These are phyloP conservation scores for Leptinotarsa lineolata DNA, from an alignment of 1,140 invertebrate genomes.

Conservation along the genomic window DNA sequence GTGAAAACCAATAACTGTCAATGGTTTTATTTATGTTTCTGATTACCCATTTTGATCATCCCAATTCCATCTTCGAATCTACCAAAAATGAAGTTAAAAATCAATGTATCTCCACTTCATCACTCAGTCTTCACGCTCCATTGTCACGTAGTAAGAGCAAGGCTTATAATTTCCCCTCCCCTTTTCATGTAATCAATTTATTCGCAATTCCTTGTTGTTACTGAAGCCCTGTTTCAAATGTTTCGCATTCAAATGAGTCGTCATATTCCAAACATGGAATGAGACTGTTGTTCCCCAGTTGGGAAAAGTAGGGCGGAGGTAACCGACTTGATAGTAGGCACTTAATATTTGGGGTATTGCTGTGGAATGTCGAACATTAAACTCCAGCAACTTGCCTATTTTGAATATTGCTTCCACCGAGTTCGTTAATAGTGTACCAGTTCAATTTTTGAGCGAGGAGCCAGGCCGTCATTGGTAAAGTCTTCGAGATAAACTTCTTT, in stretches of 20 bases:
- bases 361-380: neutral
- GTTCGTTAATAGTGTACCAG: neutral
- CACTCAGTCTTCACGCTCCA: no score
- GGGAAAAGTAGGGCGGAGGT: neutral
- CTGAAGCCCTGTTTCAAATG: neutral
- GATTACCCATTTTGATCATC: no score
- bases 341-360: constrained; percentile 6
- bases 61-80: no score
- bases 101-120: no score
- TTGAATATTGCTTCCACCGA: neutral
- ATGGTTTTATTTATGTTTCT: no score
- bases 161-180: neutral
- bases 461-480: no score
- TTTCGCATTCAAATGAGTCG: neutral
- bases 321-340: neutral
- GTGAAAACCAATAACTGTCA: no score
- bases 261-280: constrained; percentile 6
- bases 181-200: neutral
- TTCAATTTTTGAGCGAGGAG: neutral
- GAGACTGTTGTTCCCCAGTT: neutral
- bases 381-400: constrained; percentile 1
- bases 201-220: neutral
- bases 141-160: neutral
- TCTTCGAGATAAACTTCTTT: no score
- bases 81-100: no score